Base-by-base conservation (phyloP, 2,797 vertebrate genomes). In the Tarsius wallacei region DNA sequence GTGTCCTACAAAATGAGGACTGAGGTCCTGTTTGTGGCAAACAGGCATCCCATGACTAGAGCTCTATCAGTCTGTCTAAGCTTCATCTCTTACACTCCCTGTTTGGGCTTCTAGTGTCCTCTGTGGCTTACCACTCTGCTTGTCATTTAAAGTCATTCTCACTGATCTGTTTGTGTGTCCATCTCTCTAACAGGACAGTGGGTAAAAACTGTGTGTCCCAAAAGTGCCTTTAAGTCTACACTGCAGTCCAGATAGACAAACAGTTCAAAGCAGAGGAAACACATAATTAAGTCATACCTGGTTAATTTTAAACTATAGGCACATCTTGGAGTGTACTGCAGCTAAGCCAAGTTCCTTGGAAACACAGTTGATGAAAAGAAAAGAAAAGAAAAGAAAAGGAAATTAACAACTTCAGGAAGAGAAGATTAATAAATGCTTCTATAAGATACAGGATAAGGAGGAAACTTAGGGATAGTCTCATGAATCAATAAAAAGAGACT, bases 401-500 rank as follows among this genome's bases (percentile, higher is more conserved):
- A 36, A 22, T 21, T 36, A 55, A 59, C 7, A 55, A 70, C 4
- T 47, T 8, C 16, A 85, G 51, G 28, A 14, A 78, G 63, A 78
- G 53, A 55, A 93, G 31, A 86, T 73, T 91, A 22, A 78, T 31
- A 88, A 90, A 87, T 73, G 53, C 36, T 93, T 78, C n/a, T 57
- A 42, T 42, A 90, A 87, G 61, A 77, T 26, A 55, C 16, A n/a
- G 68, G 70, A 61, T 51, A 82, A 95, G 7, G 21, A 55, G 57
- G 17, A 26, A 33, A 4, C 22, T 57, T 22, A 63, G 31, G 55
- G 42, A 74, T 15, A 68, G 0, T 4, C n/a, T 19, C 10, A 5
- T 5, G 47, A 71, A 87, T 63, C 1, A 22, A 28, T 16, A 28
- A 51, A 13, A 61, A 66, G 6, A 5, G 3, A 7, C 8, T n/a